Evolutionary conservation across 2,888 invertebrate genomes (phyloP).

Genomic region (Sussaba pulchella): DNA sequence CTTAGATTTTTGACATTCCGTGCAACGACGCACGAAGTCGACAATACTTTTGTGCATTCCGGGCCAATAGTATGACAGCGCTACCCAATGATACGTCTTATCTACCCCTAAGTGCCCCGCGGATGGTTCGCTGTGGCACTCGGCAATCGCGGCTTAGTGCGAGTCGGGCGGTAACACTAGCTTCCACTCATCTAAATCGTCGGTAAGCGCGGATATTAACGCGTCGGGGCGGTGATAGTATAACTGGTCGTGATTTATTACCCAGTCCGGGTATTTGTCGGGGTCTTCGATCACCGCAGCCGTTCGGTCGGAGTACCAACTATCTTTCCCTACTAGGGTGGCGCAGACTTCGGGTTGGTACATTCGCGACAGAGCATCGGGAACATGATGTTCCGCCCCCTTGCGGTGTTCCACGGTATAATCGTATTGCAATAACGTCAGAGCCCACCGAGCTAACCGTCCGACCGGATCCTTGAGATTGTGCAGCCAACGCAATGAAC

Average conservation of each 20-base stretch:
- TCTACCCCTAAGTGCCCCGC: background rate
- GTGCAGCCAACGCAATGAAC: conserved; percentile 42
- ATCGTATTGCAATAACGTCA: conserved; percentile 35
- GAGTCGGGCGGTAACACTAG: background rate
- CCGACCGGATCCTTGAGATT: conserved; percentile 46
- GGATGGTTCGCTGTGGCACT: background rate
- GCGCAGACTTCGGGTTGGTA: conserved; percentile 43
- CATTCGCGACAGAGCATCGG: conserved; percentile 4
- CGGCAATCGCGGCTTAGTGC: background rate
- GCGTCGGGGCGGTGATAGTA: background rate
- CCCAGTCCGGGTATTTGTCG: background rate
- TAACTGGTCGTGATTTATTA: background rate
- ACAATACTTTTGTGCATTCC: background rate
- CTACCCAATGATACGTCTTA: background rate
- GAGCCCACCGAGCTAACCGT: conserved; percentile 34
- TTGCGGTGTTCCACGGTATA: conserved; percentile 24
- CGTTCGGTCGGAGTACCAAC: background rate
- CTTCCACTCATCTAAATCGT: background rate
- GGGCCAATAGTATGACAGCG: background rate
- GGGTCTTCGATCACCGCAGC: background rate
- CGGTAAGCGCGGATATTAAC: background rate
- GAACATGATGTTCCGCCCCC: conserved; percentile 1
- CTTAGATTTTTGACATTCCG: background rate
- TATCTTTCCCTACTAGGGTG: no score
- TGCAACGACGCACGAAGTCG: background rate